Conservation (phyloP, 35 echinoderm and acorn worm species). For the Apostichopus californicus region DNA sequence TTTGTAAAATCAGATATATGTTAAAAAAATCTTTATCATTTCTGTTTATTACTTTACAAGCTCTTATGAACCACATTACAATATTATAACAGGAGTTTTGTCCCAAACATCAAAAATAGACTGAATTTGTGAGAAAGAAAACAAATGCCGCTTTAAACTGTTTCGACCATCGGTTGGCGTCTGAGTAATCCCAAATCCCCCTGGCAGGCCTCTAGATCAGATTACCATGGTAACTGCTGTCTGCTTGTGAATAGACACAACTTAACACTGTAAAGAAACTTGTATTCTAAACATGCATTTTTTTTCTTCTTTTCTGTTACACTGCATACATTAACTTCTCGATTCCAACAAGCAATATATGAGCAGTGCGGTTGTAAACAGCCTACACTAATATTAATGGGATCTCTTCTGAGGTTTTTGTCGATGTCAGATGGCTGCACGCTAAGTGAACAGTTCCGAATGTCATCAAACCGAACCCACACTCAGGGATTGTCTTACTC, state of each 20-base stretch:
- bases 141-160: no score
- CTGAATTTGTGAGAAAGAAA: no score
- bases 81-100: no score
- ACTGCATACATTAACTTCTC: neutral
- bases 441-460: neutral
- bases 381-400: neutral
- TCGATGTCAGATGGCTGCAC: neutral
- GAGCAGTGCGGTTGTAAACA: neutral
- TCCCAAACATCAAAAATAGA: no score
- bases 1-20: no score
- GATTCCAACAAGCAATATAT: neutral
- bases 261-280: neutral
- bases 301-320: neutral
- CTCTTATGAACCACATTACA: no score
- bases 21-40: no score
- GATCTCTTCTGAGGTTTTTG: neutral
- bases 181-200: neutral
- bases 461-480: neutral
- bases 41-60: no score
- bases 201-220: neutral
- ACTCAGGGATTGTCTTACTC: neutral
- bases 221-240: slow-evolving; percentile 1
- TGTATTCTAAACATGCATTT: neutral
- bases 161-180: neutral
- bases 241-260: slow-evolving; percentile 4